Evolutionary conservation across 1,140 invertebrate species (phyloP).

Genomic region (Antheraea mylitta): DNA sequence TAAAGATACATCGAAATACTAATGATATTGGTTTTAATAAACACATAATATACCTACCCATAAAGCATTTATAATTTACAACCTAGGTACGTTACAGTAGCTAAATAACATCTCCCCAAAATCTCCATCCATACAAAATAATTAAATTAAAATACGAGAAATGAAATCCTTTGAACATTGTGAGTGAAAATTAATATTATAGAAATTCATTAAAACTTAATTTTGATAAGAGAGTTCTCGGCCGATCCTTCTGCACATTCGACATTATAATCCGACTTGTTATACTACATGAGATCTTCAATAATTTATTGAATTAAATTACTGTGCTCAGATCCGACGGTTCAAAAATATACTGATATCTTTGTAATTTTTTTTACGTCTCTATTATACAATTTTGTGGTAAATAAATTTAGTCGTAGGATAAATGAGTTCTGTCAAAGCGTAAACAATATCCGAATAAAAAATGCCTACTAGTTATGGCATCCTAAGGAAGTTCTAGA

Average conservation of each 20-base stretch:
- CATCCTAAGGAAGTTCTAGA: no score
- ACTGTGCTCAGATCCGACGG: background rate
- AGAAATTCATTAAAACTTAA: slow-evolving; percentile 1
- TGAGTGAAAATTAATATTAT: background rate
- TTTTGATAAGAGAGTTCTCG: background rate
- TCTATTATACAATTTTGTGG: no score
- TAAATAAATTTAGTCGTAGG: no score
- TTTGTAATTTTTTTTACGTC: no score
- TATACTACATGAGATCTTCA: background rate
- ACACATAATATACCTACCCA: no score
- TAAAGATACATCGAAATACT: no score
- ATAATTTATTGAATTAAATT: background rate
- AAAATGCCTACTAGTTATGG: no score
- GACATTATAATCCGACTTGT: background rate
- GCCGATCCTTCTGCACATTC: background rate
- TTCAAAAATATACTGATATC: background rate
- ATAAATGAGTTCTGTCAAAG: no score
- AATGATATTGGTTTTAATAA: no score
- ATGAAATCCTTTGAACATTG: background rate
- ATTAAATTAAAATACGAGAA: background rate
- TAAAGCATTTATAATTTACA: no score
- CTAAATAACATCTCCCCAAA: background rate
- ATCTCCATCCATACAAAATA: background rate
- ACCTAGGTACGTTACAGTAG: no score
- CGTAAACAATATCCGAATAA: no score